Base-by-base conservation (phyloP, 2,113 vertebrate genomes). In the Buteo buteo region DNA sequence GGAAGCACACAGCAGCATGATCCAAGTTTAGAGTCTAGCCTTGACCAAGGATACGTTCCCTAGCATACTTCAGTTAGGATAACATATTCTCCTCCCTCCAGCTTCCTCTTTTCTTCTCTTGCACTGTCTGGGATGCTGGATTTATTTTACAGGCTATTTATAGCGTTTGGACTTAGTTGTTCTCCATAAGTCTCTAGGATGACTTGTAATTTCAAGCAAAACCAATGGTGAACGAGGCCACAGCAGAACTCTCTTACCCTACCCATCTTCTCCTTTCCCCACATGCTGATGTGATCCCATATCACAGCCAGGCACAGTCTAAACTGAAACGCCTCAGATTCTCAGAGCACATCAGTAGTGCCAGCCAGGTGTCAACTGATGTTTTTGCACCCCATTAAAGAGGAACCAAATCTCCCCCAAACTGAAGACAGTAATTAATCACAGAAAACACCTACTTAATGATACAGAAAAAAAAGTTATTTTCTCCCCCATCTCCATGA, bases 221-320 rank as follows among this genome's bases (percentile, higher is more conserved):
- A 49, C 8, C 31, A 52, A 2, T 1, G 2, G 11, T 17, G 15
- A 82, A 82, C 0, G 1, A 71, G 32, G 15, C 44, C 61, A 54
- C 16, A 67, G 13, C 5, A 86, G 36, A 76, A 69, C 7, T 45
- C 31, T 49, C 13, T 24, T 15, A 57, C 2, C 3, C 17, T 3
- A 13, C 22, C 9, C 26, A 21, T 26, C 50, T n/a, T 40, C 34
- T 45, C 16, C 24, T 59, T 88, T 82, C 28, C n/a, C 26, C 69
- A 11, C 10, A 5, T 4, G 4, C 28, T 11, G 7, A 47, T 44
- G 26, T 17, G 29, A 50, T 25, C 32, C 47, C 3, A 3, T 4
- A 49, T 7, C 44, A 61, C 1, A 1, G 4, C 13, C 65, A 87
- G 19, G 13, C 40, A 70, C 21, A 72, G n/a, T 22, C 34, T 55